Evolutionary conservation across 2,888 invertebrate species (phyloP).

Genomic region (Pterostichus niger): DNA sequence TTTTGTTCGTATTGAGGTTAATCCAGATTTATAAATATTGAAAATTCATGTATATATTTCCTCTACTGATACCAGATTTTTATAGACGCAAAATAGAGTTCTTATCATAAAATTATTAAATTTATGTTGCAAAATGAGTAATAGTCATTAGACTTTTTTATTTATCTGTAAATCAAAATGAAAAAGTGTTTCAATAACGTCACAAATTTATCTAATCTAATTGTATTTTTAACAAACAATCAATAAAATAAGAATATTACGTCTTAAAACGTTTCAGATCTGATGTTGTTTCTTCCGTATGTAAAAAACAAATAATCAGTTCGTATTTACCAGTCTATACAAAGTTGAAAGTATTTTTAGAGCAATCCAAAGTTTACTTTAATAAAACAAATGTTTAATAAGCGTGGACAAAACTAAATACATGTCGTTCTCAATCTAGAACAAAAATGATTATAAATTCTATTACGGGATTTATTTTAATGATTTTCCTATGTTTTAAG

Average conservation of each 20-base stretch:
- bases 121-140: slow-evolving; percentile 8
- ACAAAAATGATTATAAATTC: neutral
- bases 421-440: slow-evolving; percentile 3
- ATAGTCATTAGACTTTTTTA: neutral
- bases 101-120: neutral
- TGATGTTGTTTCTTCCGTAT: slow-evolving; percentile 24
- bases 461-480: too few species aligned
- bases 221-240: slow-evolving; percentile 25
- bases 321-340: slow-evolving; percentile 38
- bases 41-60: neutral
- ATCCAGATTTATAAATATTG: neutral
- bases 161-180: slow-evolving; percentile 8
- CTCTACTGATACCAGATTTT: neutral
- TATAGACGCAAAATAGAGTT: neutral
- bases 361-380: slow-evolving; percentile 39
- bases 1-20: slow-evolving; percentile 10
- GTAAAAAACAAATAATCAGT: slow-evolving; percentile 20
- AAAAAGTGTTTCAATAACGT: slow-evolving; percentile 23
- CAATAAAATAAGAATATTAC: slow-evolving; percentile 26
- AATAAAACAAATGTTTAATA: slow-evolving; percentile 42
- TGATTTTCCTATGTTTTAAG: neutral
- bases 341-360: slow-evolving; percentile 43
- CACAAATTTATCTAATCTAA: slow-evolving; percentile 25
- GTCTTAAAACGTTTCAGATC: slow-evolving; percentile 14
- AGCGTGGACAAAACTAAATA: slow-evolving; percentile 35